These are phyloP conservation scores for Xiphydria camelus DNA, from an alignment of 2,888 invertebrate species.

Conservation along the genomic window DNA sequence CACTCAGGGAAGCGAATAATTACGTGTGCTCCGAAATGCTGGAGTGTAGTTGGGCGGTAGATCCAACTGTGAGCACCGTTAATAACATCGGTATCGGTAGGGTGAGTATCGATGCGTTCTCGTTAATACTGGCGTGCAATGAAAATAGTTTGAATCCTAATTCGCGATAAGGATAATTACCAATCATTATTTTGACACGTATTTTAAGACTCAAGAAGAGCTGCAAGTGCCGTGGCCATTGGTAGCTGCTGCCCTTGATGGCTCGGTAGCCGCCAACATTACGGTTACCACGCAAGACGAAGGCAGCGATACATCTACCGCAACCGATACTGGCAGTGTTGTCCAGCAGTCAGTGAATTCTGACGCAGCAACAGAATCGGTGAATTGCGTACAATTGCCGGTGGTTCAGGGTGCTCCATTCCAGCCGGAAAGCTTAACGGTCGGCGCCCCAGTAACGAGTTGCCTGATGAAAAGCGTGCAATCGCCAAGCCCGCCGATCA, in stretches of 20 bases:
- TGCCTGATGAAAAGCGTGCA: constrained; percentile 52
- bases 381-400: constrained; percentile 49
- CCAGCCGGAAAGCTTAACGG: constrained; percentile 39
- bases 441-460: constrained; percentile 39
- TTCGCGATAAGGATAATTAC: neutral
- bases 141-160: neutral
- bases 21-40: constrained; percentile 65
- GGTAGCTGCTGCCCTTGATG: constrained; percentile 61
- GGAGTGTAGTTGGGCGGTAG: constrained; percentile 49
- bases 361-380: constrained; percentile 25
- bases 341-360: constrained; percentile 16
- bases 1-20: constrained; percentile 78
- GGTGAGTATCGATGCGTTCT: constrained; percentile 55
- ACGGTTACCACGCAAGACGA: constrained; percentile 49
- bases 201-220: constrained; percentile 61
- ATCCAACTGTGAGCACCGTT: constrained; percentile 50
- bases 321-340: constrained; percentile 36
- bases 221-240: constrained; percentile 62
- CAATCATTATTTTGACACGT: neutral
- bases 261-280: constrained; percentile 50
- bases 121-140: too few relatives aligned
- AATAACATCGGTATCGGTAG: constrained; percentile 34
- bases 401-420: constrained; percentile 43
- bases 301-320: constrained; percentile 43
- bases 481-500: constrained; percentile 47